A percentile compares a stretch with the other conserved stretches of the same genome.
phyloP scores from a whole-genome alignment of 1,140 invertebrate genomes.

The Drosophila parvula region DNA sequence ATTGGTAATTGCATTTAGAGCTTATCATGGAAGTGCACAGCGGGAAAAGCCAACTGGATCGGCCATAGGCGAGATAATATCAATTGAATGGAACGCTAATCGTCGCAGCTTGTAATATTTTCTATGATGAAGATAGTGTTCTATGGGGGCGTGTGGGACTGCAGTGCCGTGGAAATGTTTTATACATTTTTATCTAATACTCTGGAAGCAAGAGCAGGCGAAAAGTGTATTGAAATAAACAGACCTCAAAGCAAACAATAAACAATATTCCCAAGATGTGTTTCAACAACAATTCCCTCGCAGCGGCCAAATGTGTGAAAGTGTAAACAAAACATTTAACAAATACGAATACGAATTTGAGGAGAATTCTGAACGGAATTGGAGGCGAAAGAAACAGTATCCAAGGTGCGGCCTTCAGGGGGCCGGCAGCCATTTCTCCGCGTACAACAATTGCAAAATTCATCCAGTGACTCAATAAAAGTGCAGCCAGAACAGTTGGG shows the following conservation, averaged over 20 bases:
- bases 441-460: constrained; percentile 5
- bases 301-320: constrained; percentile 59
- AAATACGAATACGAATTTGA: constrained; percentile 17
- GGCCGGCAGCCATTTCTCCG: constrained; percentile 6
- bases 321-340: constrained; percentile 54
- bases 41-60: background rate
- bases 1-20: constrained; percentile 56
- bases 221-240: constrained; percentile 56
- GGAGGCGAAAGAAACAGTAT: constrained; percentile 12
- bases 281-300: constrained; percentile 48
- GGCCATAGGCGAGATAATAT: constrained; percentile 47
- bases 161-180: background rate
- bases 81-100: constrained; percentile 15
- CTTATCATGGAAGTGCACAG: constrained; percentile 40
- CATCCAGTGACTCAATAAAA: constrained; percentile 37
- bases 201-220: background rate
- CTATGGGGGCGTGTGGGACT: background rate
- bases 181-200: constrained; percentile 30
- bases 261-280: constrained; percentile 58
- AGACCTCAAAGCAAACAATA: constrained; percentile 60
- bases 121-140: background rate
- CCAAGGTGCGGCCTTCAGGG: constrained; percentile 9
- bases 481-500: constrained; percentile 30
- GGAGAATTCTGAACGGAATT: background rate
- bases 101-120: constrained; percentile 5